A percentile compares a stretch with the other conserved stretches of the same genome.
phyloP scores from a whole-genome alignment of 2,797 vertebrate species.

The Acrossocheilus fasciatus region DNA sequence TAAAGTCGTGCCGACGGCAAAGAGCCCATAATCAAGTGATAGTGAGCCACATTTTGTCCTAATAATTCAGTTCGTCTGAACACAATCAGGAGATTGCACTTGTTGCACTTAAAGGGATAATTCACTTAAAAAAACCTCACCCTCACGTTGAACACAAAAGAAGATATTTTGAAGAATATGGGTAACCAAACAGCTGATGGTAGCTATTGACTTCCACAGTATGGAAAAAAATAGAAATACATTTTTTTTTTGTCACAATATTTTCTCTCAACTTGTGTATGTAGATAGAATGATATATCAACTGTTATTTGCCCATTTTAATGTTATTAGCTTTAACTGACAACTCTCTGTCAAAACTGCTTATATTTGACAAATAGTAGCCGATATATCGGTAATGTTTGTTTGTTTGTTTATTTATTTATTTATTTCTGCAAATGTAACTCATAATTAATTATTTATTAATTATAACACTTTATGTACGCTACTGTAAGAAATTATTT shows the following conservation, averaged over 20 bases:
- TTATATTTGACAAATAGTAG: neutral
- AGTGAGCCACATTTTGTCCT: neutral
- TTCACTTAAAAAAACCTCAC: neutral
- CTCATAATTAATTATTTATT: neutral
- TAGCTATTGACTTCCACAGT: neutral
- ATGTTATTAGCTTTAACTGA: neutral
- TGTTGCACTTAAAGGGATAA: neutral
- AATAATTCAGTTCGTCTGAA: slow-evolving; percentile 7
- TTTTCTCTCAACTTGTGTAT: neutral
- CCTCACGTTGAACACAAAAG: neutral
- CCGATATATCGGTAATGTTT: neutral
- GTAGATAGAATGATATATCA: neutral
- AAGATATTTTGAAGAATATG: neutral
- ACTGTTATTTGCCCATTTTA: neutral
- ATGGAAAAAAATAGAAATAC: neutral
- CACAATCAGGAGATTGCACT: neutral
- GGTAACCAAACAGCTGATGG: neutral
- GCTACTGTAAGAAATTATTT: neutral
- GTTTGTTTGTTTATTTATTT: neutral
- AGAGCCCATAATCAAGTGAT: slow-evolving; percentile 7
- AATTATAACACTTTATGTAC: neutral
- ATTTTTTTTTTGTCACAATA: neutral
- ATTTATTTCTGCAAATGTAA: neutral
- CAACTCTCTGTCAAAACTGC: neutral
- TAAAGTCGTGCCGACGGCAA: neutral